A percentile compares a stretch with the other conserved stretches of the same genome.
Conservation (phyloP, 1,140 invertebrate genomes). For the Bombus cullumanus region DNA sequence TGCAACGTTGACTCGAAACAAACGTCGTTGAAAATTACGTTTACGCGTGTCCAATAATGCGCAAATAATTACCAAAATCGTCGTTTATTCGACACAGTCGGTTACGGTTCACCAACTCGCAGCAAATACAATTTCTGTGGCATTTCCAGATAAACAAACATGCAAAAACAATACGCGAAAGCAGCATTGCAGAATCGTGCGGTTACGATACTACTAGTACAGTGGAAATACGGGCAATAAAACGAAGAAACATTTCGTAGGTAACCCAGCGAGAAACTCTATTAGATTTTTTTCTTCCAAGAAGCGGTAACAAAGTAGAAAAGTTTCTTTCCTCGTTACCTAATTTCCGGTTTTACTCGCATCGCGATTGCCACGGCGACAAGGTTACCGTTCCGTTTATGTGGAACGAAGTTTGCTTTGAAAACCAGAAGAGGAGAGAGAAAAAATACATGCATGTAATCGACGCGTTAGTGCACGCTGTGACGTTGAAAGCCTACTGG, state of each 20-base stretch:
- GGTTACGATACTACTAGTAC: too few species aligned
- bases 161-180: not conserved
- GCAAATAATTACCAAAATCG: not conserved
- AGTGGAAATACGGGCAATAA: not conserved
- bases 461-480: conserved; percentile 3
- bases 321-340: conserved; percentile 23
- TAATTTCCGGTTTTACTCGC: conserved; percentile 25
- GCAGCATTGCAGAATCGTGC: not conserved
- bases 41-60: not conserved
- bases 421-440: not conserved
- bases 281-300: conserved; percentile 4
- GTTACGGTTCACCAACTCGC: not conserved
- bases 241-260: conserved; percentile 7
- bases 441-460: conserved; percentile 1
- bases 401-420: not conserved
- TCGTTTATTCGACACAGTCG: not conserved
- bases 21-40: not conserved
- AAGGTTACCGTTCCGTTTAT: conserved; percentile 29
- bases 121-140: not conserved
- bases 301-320: conserved; percentile 21
- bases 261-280: not conserved
- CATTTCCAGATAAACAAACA: not conserved
- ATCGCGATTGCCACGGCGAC: not conserved
- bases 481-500: conserved; percentile 37
- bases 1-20: not conserved